Evolutionary conservation across 2,797 vertebrate genomes (phyloP).

Genomic region (Oryzias sinensis): DNA sequence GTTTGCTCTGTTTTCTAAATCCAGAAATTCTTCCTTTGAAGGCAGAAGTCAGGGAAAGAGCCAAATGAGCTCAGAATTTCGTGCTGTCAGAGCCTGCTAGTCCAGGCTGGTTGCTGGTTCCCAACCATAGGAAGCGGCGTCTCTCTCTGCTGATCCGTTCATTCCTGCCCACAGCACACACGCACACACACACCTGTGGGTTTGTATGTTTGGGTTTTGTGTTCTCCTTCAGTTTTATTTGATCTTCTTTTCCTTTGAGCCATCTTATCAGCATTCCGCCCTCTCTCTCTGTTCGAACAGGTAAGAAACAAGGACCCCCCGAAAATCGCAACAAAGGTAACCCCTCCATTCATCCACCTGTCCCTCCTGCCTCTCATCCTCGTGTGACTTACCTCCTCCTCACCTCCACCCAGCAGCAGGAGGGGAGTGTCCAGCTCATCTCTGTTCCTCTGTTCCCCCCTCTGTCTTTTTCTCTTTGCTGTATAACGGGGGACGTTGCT

Average conservation of each 20-base stretch:
- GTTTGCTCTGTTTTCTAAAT: too few species aligned
- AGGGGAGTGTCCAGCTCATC: constrained; percentile 73
- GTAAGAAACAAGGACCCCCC: constrained; percentile 99
- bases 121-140: constrained; percentile 31
- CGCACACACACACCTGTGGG: constrained; percentile 66
- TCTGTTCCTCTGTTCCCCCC: constrained; percentile 7
- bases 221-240: constrained; percentile 71
- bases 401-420: constrained; percentile 78
- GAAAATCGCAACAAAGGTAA: constrained; percentile 99
- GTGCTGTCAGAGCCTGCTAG: constrained; percentile 3
- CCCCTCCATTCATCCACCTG: constrained; percentile 84
- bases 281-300: constrained; percentile 98
- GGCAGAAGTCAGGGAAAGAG: too few species aligned
- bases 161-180: constrained; percentile 66
- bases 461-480: constrained; percentile 74
- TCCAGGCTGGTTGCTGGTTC: constrained; percentile 17
- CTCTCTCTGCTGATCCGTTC: constrained; percentile 67
- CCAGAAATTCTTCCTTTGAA: too few species aligned
- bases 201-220: constrained; percentile 72
- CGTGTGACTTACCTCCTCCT: constrained; percentile 63
- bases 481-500: constrained; percentile 79
- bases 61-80: not conserved
- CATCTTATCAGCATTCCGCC: constrained; percentile 88
- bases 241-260: constrained; percentile 78
- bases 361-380: constrained; percentile 74